phyloP scores from a whole-genome alignment of 2,888 invertebrate genomes.

The Clanis bilineata region DNA sequence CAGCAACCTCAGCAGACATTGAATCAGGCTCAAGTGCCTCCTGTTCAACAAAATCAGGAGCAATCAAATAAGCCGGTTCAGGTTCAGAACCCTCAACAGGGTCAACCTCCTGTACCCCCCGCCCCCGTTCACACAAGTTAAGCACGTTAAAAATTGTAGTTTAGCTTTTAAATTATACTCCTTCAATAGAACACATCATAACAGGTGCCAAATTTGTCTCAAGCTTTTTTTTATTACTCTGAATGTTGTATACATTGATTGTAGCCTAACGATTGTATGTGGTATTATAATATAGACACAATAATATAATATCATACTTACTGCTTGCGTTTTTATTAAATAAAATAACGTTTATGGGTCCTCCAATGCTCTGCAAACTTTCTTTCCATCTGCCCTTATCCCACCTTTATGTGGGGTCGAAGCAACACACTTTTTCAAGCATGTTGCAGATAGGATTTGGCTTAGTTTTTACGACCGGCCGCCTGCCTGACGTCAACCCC shows the following conservation, averaged over 20 bases:
- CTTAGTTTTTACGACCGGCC: no score
- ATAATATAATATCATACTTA: neutral
- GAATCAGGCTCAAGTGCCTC: constrained; percentile 29
- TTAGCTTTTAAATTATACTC: neutral
- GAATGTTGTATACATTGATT: neutral
- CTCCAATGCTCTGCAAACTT: no score
- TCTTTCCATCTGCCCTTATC: no score
- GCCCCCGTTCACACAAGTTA: constrained; percentile 17
- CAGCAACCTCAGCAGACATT: constrained; percentile 35
- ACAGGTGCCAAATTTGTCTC: constrained; percentile 41
- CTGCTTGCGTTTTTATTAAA: neutral
- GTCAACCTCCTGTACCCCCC: constrained; percentile 22
- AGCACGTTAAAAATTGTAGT: neutral
- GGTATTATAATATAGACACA: neutral
- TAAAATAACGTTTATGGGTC: no score
- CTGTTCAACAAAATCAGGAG: constrained; percentile 28
- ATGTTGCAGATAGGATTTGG: no score
- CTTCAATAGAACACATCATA: neutral
- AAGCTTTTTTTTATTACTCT: constrained; percentile 30
- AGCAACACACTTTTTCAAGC: no score
- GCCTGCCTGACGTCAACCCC: no score
- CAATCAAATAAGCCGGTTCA: constrained; percentile 25
- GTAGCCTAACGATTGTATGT: neutral
- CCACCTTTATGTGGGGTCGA: no score
- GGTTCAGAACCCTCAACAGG: constrained; percentile 13